Evolutionary conservation across 2,888 invertebrate species (phyloP), one percentile per base, ranked within the genome.

Genomic region (Melanargia galathea): DNA sequence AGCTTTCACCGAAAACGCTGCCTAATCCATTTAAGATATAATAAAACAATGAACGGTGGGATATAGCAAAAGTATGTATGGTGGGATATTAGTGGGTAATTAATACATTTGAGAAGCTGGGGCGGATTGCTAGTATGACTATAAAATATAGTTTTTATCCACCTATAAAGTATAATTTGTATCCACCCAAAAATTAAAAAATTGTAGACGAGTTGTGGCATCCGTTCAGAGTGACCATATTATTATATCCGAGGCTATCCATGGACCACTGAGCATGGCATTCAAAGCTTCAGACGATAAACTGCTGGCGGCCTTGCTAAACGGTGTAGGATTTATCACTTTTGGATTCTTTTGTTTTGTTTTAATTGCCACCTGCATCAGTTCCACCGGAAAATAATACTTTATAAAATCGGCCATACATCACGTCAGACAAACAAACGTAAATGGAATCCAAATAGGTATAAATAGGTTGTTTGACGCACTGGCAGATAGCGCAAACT

Each of bases 201-300:
- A 16, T 46, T 40, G 22, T 3, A 18, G 46, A 38, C 30, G 26
- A 48, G 10, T 43, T 43, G 52, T 40, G 48, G 51, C 48, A 48
- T 63, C 65, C 67, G 48, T 56, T 49, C n/a, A n/a, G 45, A 59
- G 59, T 66, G 52, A 62, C 62, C 60, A 22, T 40, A 48, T 13
- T 46, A 46, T 51, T 56, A 35, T 13, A 11, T 43, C 40, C 64
- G 70, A 75, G 74, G 76, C 63, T 71, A 70, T 60, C 65, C 64
- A 74, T 75, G 74, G 75, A 68, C 72, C 69, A 75, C 70, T 71
- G 74, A 70, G 67, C 74, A 73, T 72, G 74, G 71, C 76, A 76
- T 76, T 75, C 75, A 73, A 69, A n/a, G n/a, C n/a, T n/a, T n/a
- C n/a, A n/a, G n/a, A 71, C 62, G 66, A 68, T 70, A 70, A 66